Evolutionary conservation across 2,797 vertebrate genomes (phyloP).

Genomic region (Squalus acanthias): DNA sequence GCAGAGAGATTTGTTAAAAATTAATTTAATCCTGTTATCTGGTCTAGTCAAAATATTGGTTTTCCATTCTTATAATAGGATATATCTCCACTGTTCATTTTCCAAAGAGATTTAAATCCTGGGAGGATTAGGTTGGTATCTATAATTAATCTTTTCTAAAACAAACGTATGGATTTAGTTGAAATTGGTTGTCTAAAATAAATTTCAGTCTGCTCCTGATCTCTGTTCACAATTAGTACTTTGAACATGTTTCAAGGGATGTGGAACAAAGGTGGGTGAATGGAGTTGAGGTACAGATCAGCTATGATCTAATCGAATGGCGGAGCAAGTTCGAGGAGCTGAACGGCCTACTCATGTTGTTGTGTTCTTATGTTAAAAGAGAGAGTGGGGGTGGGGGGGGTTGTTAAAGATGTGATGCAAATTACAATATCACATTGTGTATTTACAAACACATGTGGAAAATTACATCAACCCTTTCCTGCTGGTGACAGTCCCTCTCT

Average conservation of each 20-base stretch:
- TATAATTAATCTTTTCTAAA: background rate
- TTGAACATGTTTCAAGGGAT: background rate
- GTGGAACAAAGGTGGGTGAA: background rate
- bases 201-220: background rate
- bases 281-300: background rate
- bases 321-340: background rate
- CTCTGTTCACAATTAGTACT: background rate
- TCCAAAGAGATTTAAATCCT: background rate
- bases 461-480: background rate
- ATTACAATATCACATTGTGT: background rate
- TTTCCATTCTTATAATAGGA: background rate
- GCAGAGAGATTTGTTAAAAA: background rate
- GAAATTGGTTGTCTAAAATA: conserved; percentile 1
- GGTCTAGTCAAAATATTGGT: background rate
- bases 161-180: background rate
- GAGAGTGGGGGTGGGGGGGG: too few species aligned
- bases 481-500: background rate
- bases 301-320: too few species aligned
- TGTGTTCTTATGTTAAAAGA: background rate
- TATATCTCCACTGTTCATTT: background rate
- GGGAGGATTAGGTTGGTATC: background rate
- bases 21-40: background rate
- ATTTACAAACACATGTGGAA: background rate
- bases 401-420: background rate
- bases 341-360: background rate